Conservation (phyloP, 2,797 vertebrate species). For the Pempheris klunzingeri region DNA sequence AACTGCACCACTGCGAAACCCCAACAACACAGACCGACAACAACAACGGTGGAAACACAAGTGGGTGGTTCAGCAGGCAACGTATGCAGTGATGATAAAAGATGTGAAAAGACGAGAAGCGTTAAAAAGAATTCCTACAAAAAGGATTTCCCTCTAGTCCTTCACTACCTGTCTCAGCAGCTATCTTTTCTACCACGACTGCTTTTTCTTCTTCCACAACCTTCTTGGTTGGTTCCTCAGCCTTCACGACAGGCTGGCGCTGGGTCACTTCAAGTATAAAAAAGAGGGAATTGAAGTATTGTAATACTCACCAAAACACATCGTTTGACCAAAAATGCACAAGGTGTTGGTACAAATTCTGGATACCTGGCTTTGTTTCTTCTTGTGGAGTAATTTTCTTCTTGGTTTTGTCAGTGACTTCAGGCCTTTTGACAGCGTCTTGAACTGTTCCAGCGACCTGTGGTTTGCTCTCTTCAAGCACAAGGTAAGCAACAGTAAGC, state of each 20-base stretch:
- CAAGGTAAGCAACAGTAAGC: constrained; percentile 39
- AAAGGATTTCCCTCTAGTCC: constrained; percentile 13
- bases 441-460: constrained; percentile 46
- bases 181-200: constrained; percentile 42
- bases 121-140: background rate
- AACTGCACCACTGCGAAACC: background rate
- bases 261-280: constrained; percentile 66
- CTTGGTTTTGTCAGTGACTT: constrained; percentile 46
- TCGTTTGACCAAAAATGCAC: background rate
- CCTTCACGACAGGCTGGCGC: constrained; percentile 80
- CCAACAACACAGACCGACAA: background rate
- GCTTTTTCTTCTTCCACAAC: constrained; percentile 73
- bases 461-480: constrained; percentile 68
- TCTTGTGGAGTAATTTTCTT: constrained; percentile 48
- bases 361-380: constrained; percentile 73
- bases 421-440: constrained; percentile 63
- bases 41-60: constrained; percentile 3
- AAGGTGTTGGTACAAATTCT: background rate
- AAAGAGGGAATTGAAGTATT: constrained; percentile 41
- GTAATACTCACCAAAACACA: constrained; percentile 2
- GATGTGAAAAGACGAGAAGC: constrained; percentile 26
- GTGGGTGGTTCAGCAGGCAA: background rate
- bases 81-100: constrained; percentile 1
- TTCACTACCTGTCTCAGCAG: constrained; percentile 72
- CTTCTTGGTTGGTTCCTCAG: constrained; percentile 84